Evolutionary conservation across 2,888 invertebrate species (phyloP).

Genomic region (Drosophila parthenogenetica): DNA sequence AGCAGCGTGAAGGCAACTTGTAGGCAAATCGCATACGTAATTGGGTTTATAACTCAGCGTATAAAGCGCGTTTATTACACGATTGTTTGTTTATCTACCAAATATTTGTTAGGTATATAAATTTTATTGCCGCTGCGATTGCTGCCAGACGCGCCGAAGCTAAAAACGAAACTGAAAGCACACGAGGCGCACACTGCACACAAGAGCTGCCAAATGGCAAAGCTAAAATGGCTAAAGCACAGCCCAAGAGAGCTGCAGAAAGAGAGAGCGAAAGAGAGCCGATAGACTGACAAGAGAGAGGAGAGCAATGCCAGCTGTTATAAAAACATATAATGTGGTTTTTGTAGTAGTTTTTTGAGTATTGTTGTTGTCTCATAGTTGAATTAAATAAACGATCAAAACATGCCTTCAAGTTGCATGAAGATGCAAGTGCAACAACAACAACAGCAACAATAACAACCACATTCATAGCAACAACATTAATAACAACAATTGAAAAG

Average conservation of each 20-base stretch:
- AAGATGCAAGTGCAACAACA: slow-evolving; percentile 31
- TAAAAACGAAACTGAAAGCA: slow-evolving; percentile 82
- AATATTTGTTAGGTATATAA: slow-evolving; percentile 25
- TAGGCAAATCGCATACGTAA: slow-evolving; percentile 54
- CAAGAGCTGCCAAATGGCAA: slow-evolving; percentile 44
- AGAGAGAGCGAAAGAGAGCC: slow-evolving; percentile 3
- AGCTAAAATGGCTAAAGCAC: slow-evolving; percentile 43
- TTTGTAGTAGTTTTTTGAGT: neutral
- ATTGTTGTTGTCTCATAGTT: slow-evolving; percentile 22
- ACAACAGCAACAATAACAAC: slow-evolving; percentile 5
- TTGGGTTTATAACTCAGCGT: slow-evolving; percentile 57
- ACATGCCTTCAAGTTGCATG: slow-evolving; percentile 24
- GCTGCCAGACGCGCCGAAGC: slow-evolving; percentile 72
- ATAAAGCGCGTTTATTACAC: slow-evolving; percentile 37
- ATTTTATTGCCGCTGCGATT: slow-evolving; percentile 27
- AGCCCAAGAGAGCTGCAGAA: slow-evolving; percentile 15
- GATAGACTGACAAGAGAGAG: slow-evolving; percentile 26
- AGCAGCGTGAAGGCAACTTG: slow-evolving; percentile 39
- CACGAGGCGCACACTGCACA: slow-evolving; percentile 37
- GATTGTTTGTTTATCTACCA: slow-evolving; percentile 22
- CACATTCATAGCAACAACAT: slow-evolving; percentile 1
- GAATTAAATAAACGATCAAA: slow-evolving; percentile 31
- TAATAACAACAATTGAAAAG: slow-evolving; percentile 10
- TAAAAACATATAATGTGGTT: slow-evolving; percentile 34
- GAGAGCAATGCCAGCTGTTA: slow-evolving; percentile 40